Base-by-base conservation (phyloP, 2,888 invertebrate genomes). In the Herminia tarsipennalis region DNA sequence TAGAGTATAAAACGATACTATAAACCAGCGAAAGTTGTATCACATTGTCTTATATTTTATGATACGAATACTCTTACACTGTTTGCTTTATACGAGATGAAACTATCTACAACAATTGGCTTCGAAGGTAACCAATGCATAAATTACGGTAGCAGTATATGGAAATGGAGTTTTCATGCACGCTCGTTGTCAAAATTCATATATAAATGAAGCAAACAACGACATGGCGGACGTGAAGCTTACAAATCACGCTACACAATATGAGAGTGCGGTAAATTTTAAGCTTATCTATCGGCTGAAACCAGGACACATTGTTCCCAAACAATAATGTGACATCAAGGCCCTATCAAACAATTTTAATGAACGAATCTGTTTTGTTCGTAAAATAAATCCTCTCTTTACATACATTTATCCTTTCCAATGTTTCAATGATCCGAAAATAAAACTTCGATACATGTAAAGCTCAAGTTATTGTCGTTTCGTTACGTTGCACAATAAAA, bases 91-190 rank as follows among this genome's bases (percentile, higher is more conserved):
- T 5, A 27, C 18, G 12, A 21, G 13, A 45, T 30, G 30, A 30
- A 46, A 10, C 24, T 49, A 32, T 27, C 30, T 13, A 32, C 17
- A 29, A 37, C 36, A 65, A 49, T 46, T 53, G 56, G 34, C 53
- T 66, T 40, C 38, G 37, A 42, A 63, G 59, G 50, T 64, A 64
- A 39, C 65, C 68, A 60, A 67, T 65, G 66, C 57, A 66, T 68
- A 60, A 60, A 57, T 68, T 63, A 66, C 51, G 40, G 28, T 45
- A 52, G 39, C 58, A 38, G 27, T 44, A 33, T 35, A 43, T 57
- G 45, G 20, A 59, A 73, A 71, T 66, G 47, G 51, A 65, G 51
- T 51, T 66, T 68, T 49, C 66, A 60, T 61, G 54, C 56, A 54
- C 44, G 43, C 40, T 56, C 54, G 37, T 56, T 58, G 67, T 64